Percentiles rank a stretch among this genome's conserved stretches.
phyloP scores from a whole-genome alignment of 2,113 vertebrate species.

The Phaethornis superciliosus region DNA sequence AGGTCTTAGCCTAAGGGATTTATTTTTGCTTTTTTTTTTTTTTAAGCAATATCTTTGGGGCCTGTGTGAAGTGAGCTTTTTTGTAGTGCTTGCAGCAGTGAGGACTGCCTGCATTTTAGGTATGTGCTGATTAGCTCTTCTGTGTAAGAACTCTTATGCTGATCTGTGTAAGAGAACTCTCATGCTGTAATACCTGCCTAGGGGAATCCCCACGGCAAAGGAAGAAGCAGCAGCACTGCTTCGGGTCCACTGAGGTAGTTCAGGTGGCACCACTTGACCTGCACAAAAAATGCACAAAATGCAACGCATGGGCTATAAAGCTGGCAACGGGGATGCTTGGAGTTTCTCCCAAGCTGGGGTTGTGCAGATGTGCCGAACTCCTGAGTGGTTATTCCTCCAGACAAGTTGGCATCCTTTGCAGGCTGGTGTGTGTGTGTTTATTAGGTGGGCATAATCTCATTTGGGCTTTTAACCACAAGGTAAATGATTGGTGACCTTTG shows the following conservation, averaged over 20 bases:
- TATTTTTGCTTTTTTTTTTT: neutral
- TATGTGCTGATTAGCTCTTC: neutral
- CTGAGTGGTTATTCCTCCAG: neutral
- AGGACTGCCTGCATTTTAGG: neutral
- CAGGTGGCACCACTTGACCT: accelerated
- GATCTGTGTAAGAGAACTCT: neutral
- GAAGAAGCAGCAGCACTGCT: accelerated
- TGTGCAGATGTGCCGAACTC: neutral
- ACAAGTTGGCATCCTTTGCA: neutral
- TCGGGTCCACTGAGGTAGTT: neutral
- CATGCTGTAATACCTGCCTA: accelerated
- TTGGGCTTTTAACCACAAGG: constrained; percentile 53
- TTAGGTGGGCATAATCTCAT: constrained; percentile 56
- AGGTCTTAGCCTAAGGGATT: neutral
- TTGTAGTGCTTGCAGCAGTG: neutral
- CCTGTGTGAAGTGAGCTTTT: neutral
- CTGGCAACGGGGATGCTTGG: accelerated
- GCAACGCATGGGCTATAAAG: accelerated
- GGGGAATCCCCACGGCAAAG: neutral
- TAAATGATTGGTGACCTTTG: constrained; percentile 12
- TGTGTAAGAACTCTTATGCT: neutral
- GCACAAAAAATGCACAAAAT: neutral
- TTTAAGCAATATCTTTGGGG: neutral
- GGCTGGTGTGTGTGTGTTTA: constrained; percentile 1
- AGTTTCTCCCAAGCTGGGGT: neutral